Base-by-base conservation (phyloP, 2,888 invertebrate species). In the Dicyrtoma fusca region DNA sequence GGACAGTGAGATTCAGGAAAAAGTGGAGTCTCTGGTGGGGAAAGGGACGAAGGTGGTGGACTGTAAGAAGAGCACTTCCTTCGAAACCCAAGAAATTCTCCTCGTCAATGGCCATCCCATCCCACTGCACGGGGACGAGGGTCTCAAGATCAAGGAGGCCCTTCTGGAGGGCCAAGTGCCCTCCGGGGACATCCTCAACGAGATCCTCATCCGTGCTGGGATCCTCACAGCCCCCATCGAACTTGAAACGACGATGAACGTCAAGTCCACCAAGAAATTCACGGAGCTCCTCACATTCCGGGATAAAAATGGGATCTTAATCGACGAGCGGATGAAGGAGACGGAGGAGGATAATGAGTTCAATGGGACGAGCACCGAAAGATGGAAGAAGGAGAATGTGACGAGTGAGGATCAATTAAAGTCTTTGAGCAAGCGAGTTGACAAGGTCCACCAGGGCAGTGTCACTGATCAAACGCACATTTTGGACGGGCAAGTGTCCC, bases 281-380 rank as follows among this genome's bases (percentile, higher is more conserved):
- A 89, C 88, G 75, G 90, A 90, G 82, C 89, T 90, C 82, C 88
- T 90, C 75, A 88, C 88, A 0, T 89, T 90, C 26, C 87, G 88
- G 0, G 80, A 80, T 59, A 86, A 88, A 25, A 88, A 88, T 74
- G 90, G 90, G 1, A 86, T 86, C 79, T 85, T 90, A 72, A 87
- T 90, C n/a, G 90, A 90, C 82, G 90, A 90, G 82, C 83, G 89
- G 10, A 88, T 88, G 74, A 86, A 88, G 62, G 90, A 90, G 83
- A 89, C 89, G 51, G 89, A 89, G 83, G 90, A 90, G 81, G 88
- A 89, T 82, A 89, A 90, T 82, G 88, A 87, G 81, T 90, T 89
- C 82, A 87, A 88, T 59, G 89, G 88, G 14, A 77, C 77, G 34
- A 80, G 79, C 47, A 78, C 79, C 49, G 81, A 82, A 66, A 76